phyloP scores from a whole-genome alignment of 2,113 vertebrate genomes.

The Phalacrocorax pelagicus region DNA sequence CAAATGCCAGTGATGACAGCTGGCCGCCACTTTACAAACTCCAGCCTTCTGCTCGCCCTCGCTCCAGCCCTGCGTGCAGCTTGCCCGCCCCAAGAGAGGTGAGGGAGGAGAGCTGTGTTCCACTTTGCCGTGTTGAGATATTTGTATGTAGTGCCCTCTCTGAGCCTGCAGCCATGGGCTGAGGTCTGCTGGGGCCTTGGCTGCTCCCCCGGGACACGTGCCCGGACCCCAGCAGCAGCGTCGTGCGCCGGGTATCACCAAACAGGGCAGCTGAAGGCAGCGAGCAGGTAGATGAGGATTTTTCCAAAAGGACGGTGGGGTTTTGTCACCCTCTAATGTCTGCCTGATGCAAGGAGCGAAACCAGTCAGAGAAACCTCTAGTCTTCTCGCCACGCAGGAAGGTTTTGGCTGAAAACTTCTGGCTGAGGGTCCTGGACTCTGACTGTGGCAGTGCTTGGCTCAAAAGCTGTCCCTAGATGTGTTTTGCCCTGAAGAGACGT shows the following conservation, averaged over 20 bases:
- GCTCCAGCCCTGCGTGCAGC: background rate
- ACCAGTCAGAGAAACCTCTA: background rate
- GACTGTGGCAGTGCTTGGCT: background rate
- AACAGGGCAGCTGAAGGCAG: background rate
- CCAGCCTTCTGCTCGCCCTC: background rate
- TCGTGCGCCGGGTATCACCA: fast-evolving
- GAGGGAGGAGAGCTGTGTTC: background rate
- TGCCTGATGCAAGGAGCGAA: background rate
- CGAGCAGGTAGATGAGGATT: background rate
- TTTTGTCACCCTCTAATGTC: background rate
- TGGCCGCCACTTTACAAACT: slow-evolving; percentile 45
- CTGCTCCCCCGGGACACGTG: fast-evolving
- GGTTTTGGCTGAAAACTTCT: background rate
- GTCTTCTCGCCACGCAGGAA: fast-evolving
- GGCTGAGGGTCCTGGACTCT: background rate
- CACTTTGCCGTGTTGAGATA: background rate
- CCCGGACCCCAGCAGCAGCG: background rate
- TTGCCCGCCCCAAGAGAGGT: fast-evolving
- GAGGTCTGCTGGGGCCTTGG: background rate
- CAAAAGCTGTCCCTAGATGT: background rate
- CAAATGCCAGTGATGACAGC: slow-evolving; percentile 74
- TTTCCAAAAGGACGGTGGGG: background rate
- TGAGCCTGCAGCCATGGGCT: fast-evolving
- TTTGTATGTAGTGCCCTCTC: fast-evolving
- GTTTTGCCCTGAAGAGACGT: background rate